These are phyloP conservation scores for Colletes latitarsis DNA, from an alignment of 1,140 invertebrate species.

Conservation along the genomic window DNA sequence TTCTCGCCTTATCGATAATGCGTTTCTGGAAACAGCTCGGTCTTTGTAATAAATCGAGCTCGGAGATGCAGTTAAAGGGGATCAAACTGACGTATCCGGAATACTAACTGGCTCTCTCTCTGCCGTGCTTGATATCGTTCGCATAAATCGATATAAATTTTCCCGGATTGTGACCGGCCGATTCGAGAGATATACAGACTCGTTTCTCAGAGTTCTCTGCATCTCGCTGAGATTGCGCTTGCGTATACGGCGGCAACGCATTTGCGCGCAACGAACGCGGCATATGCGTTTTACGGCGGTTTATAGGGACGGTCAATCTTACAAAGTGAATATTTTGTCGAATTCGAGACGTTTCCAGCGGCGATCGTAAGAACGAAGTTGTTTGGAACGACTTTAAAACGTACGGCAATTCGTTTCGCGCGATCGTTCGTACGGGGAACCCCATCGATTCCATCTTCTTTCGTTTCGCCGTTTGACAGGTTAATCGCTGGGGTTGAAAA, in stretches of 20 bases:
- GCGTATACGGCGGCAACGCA: neutral
- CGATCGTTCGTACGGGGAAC: neutral
- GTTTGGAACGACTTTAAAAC: neutral
- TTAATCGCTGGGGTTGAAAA: no score
- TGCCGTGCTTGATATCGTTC: conserved; percentile 27
- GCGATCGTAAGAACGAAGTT: neutral
- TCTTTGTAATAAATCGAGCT: conserved; percentile 65
- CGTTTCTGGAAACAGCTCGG: conserved; percentile 43
- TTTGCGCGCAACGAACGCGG: neutral
- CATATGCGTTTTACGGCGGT: conserved; percentile 46
- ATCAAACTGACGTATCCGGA: conserved; percentile 57
- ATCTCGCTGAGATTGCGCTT: neutral
- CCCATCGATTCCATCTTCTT: neutral
- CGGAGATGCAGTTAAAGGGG: conserved; percentile 56
- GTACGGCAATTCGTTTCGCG: conserved; percentile 9
- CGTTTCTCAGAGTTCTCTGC: conserved; percentile 33
- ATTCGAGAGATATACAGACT: conserved; percentile 48
- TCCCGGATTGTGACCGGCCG: conserved; percentile 47
- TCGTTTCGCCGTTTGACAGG: neutral
- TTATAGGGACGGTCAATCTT: conserved; percentile 50
- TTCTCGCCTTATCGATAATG: conserved; percentile 62
- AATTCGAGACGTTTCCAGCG: neutral
- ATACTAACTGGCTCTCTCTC: conserved; percentile 28
- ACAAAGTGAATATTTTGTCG: conserved; percentile 49
- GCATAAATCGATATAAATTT: conserved; percentile 65